Evolutionary conservation across 2,113 vertebrate species (phyloP).

Genomic region (Castor canadensis): DNA sequence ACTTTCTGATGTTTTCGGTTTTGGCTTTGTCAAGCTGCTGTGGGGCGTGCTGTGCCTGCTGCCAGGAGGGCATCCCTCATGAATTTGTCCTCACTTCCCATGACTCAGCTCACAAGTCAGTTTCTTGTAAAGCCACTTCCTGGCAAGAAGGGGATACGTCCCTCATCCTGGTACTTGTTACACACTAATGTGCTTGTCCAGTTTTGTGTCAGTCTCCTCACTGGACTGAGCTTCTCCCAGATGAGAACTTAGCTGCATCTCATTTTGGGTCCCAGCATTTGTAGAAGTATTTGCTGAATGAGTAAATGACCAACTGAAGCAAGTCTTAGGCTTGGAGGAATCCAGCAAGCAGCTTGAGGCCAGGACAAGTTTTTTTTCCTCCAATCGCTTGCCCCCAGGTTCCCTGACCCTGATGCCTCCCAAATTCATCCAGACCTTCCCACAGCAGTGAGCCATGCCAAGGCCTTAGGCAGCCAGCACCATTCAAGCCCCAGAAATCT

Average conservation of each 20-base stretch:
- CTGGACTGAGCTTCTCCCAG: conserved; percentile 26
- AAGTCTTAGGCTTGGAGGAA: conserved; percentile 42
- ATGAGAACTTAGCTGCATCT: not conserved
- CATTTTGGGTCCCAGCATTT: conserved; percentile 30
- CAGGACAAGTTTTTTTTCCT: not conserved
- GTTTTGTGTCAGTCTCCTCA: conserved; percentile 44
- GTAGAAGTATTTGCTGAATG: conserved; percentile 38
- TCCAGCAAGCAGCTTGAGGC: conserved; percentile 42
- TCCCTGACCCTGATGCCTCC: conserved; percentile 63
- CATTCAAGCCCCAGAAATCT: conserved; percentile 9
- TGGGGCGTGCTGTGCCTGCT: not conserved
- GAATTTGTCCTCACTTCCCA: not conserved
- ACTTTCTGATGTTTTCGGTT: not conserved
- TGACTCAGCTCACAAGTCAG: not conserved
- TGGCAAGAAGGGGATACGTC: not conserved
- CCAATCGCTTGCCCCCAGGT: not conserved
- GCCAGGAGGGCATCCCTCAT: not conserved
- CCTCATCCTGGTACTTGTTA: not conserved
- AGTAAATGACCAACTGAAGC: not conserved
- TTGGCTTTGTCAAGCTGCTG: not conserved
- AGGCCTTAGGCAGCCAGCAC: conserved; percentile 39
- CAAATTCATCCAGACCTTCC: conserved; percentile 58
- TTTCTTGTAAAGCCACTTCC: not conserved
- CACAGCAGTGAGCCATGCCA: conserved; percentile 12
- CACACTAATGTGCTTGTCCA: not conserved